Evolutionary conservation across 1,140 invertebrate genomes (phyloP).

Genomic region (Mactra quadrangularis): DNA sequence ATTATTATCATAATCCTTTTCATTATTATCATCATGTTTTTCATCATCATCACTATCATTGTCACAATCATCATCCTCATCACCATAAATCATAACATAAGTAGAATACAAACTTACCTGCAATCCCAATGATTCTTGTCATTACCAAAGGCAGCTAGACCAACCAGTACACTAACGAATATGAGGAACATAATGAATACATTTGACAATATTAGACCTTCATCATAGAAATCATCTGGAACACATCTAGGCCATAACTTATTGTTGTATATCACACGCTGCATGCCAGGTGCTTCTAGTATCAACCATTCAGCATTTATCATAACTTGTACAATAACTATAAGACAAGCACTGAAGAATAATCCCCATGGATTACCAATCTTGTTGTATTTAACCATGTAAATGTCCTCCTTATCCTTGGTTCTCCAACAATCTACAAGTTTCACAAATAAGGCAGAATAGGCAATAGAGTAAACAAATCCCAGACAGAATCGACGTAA

Average conservation of each 20-base stretch:
- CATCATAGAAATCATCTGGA: constrained; percentile 82
- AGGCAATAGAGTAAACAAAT: constrained; percentile 84
- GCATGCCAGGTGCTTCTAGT: constrained; percentile 75
- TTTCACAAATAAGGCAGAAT: constrained; percentile 84
- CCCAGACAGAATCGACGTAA: constrained; percentile 83
- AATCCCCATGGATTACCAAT: constrained; percentile 82
- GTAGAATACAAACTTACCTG: too few species aligned
- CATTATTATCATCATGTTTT: too few species aligned
- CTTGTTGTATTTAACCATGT: constrained; percentile 79
- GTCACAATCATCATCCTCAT: too few species aligned
- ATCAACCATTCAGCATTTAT: constrained; percentile 84
- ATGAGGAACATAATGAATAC: constrained; percentile 85
- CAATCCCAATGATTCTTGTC: constrained; percentile 69
- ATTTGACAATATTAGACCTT: constrained; percentile 84
- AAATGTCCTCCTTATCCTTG: constrained; percentile 77
- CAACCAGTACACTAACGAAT: constrained; percentile 82
- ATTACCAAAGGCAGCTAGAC: constrained; percentile 80
- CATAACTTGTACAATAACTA: constrained; percentile 84
- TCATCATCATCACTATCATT: too few species aligned
- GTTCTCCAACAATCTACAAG: constrained; percentile 83
- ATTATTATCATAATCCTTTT: too few species aligned
- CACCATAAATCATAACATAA: too few species aligned
- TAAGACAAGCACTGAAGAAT: constrained; percentile 81
- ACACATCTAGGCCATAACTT: constrained; percentile 78
- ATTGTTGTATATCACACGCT: constrained; percentile 75